Conservation (phyloP, 2,797 vertebrate species). For the Lemur catta region DNA sequence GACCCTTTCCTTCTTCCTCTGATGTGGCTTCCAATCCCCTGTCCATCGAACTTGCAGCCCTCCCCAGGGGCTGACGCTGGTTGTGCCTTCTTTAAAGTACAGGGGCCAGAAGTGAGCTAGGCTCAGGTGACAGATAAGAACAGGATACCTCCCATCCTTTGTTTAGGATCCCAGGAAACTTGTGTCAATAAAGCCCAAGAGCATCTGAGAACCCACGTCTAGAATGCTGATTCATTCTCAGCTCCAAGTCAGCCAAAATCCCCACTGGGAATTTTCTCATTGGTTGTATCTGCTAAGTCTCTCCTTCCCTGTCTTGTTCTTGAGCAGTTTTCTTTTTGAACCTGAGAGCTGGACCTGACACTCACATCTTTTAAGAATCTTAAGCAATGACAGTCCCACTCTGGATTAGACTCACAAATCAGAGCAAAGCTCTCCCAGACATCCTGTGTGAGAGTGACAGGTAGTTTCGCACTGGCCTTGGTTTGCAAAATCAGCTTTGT, state of each 20-base stretch:
- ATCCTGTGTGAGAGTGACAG: not conserved
- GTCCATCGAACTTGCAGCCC: not conserved
- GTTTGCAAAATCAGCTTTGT: not conserved
- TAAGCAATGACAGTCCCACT: not conserved
- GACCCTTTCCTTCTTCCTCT: not conserved
- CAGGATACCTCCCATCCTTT: not conserved
- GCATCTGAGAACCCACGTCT: not conserved
- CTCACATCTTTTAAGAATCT: not conserved
- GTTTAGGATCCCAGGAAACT: not conserved
- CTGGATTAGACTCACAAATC: conserved; percentile 19
- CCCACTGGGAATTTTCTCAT: not conserved
- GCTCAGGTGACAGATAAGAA: not conserved
- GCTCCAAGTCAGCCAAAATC: not conserved
- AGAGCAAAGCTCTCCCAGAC: not conserved
- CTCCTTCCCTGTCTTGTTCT: conserved; percentile 15
- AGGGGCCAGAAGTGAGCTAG: not conserved
- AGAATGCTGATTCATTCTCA: not conserved
- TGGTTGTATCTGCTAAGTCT: not conserved
- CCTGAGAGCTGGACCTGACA: not conserved
- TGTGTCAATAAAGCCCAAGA: not conserved
- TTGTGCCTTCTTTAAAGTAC: not conserved
- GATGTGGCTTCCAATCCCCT: not conserved
- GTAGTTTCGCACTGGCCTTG: not conserved
- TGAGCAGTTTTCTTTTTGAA: not conserved
- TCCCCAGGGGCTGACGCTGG: not conserved